Evolutionary conservation across 2,797 vertebrate genomes (phyloP).

Genomic region (Hypotaenidia philippensis): DNA sequence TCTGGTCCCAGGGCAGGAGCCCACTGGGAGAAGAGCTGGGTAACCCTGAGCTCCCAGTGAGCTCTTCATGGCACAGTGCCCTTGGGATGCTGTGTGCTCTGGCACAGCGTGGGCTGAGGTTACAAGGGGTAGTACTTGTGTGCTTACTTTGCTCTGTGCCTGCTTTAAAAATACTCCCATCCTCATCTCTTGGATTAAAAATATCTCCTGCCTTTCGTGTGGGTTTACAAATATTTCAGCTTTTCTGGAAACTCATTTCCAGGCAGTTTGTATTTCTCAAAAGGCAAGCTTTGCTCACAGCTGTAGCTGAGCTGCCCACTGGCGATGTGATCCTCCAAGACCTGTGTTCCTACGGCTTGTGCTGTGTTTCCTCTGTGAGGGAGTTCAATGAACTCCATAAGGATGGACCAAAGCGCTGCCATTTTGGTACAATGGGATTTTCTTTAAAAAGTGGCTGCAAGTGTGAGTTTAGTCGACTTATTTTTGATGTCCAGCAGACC

Average conservation of each 20-base stretch:
- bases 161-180: background rate
- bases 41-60: background rate
- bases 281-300: background rate
- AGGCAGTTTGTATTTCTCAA: background rate
- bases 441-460: background rate
- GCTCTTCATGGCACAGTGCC: accelerated
- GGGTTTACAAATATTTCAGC: background rate
- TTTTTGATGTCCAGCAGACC: slow-evolving; percentile 72
- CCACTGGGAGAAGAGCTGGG: background rate
- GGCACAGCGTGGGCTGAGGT: accelerated
- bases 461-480: slow-evolving; percentile 48
- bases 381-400: background rate
- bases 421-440: background rate
- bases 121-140: background rate
- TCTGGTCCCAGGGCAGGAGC: background rate
- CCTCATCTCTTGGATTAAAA: background rate
- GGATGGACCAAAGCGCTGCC: background rate
- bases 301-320: background rate
- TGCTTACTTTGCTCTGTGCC: background rate
- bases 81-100: too few species aligned
- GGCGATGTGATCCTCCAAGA: accelerated
- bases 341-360: accelerated
- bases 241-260: background rate
- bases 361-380: background rate
- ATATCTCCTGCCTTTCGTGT: background rate